These are phyloP conservation scores for Acropternis orthonyx DNA, from an alignment of 2,797 vertebrate genomes.

Conservation along the genomic window DNA sequence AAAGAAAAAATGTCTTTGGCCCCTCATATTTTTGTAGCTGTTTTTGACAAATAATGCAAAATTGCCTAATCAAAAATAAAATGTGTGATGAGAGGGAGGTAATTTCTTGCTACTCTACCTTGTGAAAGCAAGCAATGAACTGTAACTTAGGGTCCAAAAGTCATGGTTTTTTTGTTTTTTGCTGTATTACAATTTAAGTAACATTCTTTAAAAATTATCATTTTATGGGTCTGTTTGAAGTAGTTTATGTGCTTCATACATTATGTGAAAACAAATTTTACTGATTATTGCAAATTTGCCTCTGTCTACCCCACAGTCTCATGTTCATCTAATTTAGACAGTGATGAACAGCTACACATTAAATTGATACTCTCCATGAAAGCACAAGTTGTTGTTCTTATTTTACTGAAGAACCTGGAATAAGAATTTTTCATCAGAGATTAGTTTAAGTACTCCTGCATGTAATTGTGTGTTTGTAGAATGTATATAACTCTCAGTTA, in stretches of 20 bases:
- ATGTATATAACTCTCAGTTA: conserved; percentile 40
- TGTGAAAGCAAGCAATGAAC: conserved; percentile 3
- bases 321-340: conserved; percentile 69
- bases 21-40: neutral
- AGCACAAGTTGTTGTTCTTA: conserved; percentile 61
- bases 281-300: conserved; percentile 56
- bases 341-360: conserved; percentile 59
- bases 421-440: conserved; percentile 60
- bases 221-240: conserved; percentile 18
- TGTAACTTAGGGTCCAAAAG: neutral
- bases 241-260: conserved; percentile 55
- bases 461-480: conserved; percentile 46
- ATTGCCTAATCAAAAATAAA: conserved; percentile 36
- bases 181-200: neutral
- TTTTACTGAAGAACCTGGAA: conserved; percentile 52
- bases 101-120: neutral
- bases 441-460: conserved; percentile 29
- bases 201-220: neutral
- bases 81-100: neutral
- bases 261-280: conserved; percentile 66
- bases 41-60: conserved; percentile 35
- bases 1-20: neutral
- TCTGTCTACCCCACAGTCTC: conserved; percentile 46
- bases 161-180: neutral
- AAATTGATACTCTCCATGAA: conserved; percentile 68